Evolutionary conservation across 2,797 vertebrate genomes (phyloP), one percentile per base, ranked within the genome.

Genomic region (Percopsis omiscomaycus): DNA sequence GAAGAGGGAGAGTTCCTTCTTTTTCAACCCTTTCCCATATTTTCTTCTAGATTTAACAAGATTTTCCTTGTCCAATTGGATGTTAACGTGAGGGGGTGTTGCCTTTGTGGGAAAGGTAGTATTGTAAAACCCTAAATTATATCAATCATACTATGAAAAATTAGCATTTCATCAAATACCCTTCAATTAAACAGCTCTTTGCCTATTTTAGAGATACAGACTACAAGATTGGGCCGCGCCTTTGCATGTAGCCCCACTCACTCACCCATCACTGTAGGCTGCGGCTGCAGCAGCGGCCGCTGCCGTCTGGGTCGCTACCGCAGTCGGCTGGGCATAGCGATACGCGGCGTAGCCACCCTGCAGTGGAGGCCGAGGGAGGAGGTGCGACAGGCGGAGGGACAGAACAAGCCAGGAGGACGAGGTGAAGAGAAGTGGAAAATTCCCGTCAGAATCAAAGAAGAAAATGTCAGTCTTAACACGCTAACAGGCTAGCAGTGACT

Each of bases 321-420:
- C 97, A 44, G 92, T 37, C 14, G 97, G 97, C 91, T 99, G 97
- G 85, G 97, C 96, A 32, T 98, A 98, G 88, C 97, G 95, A 91
- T 98, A 99, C 63, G 97, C 94, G 84, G 97, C 95, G 50, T 99
- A 99, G 87, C 97, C 96, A 56, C 96, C 96, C 97, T 99, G 91
- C 30, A 45, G 63, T 27, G 57, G 3, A 58, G 4, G 48, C 44
- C 59, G 4, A 72, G 64, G 45, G 3, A 37, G 52, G 57, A 9
- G 29, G 47, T 58, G 29, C 29, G 5, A 46, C 9, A 61, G 63
- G 5, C 45, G 52, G 47, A 48, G 46, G 50, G 55, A 59, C 15
- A 68, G 64, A 48, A 12, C 6, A 4, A 15, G 9, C 3, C 6
- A 15, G 66, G 59, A 56, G 59, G 10, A 10, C 66, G 9, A 16